Evolutionary conservation across 1,140 invertebrate genomes (phyloP), one percentile per base, ranked within the genome.

Genomic region (Cecropterus lyciades): DNA sequence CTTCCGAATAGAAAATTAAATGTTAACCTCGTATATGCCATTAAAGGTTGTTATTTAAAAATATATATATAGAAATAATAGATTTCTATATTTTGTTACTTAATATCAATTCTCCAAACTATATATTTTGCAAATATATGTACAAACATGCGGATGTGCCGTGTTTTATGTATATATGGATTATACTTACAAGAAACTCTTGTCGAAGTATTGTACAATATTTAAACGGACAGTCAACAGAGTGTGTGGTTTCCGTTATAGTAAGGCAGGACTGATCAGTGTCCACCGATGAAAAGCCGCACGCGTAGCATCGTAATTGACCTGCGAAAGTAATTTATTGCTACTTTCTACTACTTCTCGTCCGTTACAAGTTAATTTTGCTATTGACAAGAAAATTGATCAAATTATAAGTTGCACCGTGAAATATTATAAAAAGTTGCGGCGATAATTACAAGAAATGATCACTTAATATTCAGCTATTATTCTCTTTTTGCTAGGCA

Each of bases 151-250:
- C n/a, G n/a, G n/a, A n/a, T n/a, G n/a, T n/a, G n/a, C n/a, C n/a
- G n/a, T n/a, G n/a, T n/a, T n/a, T n/a, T n/a, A 8, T 30, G 27
- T 30, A 30, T 30, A 2, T 30, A 37, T 37, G 11, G 53, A n/a
- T n/a, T n/a, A 11, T 49, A 82, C 81, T 82, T 79, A 93, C 93
- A 33, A 85, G 59, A 70, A 84, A 92, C 51, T 93, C 93, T 52
- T 93, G 89, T 17, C 93, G 79, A 64, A 91, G 75, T 16, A 92
- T 92, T 7, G 89, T 93, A 70, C 93, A 93, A 72, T 92, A 93
- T 40, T 79, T 80, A 52, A 79, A 83, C 11, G 75, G 70, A 63
- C 93, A 93, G 13, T 90, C 75, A 4, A 91, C 89, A 9, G 76
- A 79, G 1, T 69, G 62, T 0, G 85, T 89, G 5, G 42, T 65